Evolutionary conservation across 92 coral and sea anemone species (phyloP), one percentile per base, ranked within the genome.

Genomic region (Epizoanthus rinbou): DNA sequence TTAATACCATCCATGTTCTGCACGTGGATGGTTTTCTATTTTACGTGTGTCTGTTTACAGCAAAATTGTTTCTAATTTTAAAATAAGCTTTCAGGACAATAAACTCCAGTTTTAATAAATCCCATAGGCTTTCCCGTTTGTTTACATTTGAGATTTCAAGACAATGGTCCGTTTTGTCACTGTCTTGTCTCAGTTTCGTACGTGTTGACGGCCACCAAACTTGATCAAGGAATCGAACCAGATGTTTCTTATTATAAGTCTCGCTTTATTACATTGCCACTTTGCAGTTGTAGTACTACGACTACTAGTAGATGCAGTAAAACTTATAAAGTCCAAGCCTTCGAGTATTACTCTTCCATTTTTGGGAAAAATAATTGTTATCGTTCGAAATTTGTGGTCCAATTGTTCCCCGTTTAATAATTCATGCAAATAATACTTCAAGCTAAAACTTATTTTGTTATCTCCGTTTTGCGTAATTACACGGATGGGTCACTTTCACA

Each of bases 361-460:
- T 37, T 60, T 63, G n/a, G 72, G 31, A 28, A 37, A 35, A 0
- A 39, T 21, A 39, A 23, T 74, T 53, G 67, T 56, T 57, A 74
- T 76, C 70, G 43, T 65, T 24, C 25, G 25, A 28, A 24, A 56
- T 75, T 53, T 64, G 31, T 5, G 16, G n/a, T 11, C 13, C 21
- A 39, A 37, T 78, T 41, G 24, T 21, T 39, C 14, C 10, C 58
- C n/a, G 82, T 41, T 78, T 21, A 39, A 62, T 78, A 39, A 62
- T 78, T 78, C 62, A 78, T 78, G 68, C 69, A 5, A 21, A 78
- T 41, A 62, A 78, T 78, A 78, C 31, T 78, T 60, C 17, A 24
- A 10, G 18, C 23, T 33, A n/a, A 62, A 41, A 60, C 62, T 47
- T 39, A 71, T 41, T 62, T 78, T 78, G 82, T 78, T 63, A 39